phyloP scores from a whole-genome alignment of 2,797 vertebrate species.

The Triplophysa yarkandensis region DNA sequence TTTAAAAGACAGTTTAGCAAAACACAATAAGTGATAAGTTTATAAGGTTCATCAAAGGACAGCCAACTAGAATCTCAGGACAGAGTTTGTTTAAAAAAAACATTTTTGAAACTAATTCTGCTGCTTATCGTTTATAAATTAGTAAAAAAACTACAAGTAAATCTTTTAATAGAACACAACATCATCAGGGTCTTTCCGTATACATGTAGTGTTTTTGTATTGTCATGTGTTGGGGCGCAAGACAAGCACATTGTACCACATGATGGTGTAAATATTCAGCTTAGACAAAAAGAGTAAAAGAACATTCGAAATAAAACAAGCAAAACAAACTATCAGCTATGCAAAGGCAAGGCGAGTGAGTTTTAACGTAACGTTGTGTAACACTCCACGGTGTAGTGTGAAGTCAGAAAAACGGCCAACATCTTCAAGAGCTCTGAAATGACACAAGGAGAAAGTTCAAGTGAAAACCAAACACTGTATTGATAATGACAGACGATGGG shows the following conservation, averaged over 20 bases:
- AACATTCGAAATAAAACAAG: background rate
- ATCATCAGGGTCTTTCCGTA: background rate
- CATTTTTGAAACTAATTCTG: constrained; percentile 4
- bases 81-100: background rate
- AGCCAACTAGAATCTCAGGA: background rate
- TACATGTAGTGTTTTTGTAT: background rate
- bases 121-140: constrained; percentile 2
- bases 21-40: background rate
- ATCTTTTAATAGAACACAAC: background rate
- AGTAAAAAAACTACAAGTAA: background rate
- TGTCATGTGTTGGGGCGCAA: background rate
- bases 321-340: background rate
- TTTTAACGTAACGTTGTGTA: constrained; percentile 9
- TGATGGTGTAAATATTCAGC: background rate
- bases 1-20: constrained; percentile 22
- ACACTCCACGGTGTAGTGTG: constrained; percentile 30
- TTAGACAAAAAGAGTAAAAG: constrained; percentile 4
- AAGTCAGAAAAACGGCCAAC: background rate
- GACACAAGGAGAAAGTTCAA: background rate
- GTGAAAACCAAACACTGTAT: background rate
- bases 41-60: background rate
- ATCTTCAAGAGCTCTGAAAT: constrained; percentile 27
- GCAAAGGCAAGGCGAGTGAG: background rate
- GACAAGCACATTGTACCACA: background rate
- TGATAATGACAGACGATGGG: background rate